Percentiles rank a stretch among this genome's conserved stretches.
Conservation (phyloP, 2,888 invertebrate species). For the Nephrotoma guestfalica region DNA sequence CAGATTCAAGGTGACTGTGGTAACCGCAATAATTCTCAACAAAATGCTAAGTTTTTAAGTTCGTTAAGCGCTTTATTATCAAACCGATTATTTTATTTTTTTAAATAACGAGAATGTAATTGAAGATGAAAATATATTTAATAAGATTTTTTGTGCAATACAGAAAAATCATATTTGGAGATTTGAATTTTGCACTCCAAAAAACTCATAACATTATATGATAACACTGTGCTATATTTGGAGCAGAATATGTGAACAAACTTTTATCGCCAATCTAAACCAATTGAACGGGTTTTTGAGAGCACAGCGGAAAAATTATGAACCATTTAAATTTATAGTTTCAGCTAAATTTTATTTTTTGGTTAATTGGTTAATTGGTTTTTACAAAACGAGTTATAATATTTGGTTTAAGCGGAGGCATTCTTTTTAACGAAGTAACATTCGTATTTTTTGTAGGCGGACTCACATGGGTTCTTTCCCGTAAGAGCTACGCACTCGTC, state of each 20-base stretch:
- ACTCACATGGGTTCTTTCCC: conserved; percentile 1
- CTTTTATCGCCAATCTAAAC: background rate
- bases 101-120: background rate
- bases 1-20: background rate
- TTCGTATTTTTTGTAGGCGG: background rate
- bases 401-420: background rate
- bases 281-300: background rate
- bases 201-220: background rate
- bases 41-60: background rate
- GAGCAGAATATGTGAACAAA: background rate
- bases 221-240: background rate
- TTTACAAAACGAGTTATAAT: background rate
- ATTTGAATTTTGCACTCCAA: background rate
- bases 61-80: background rate
- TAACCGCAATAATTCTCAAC: background rate
- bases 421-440: background rate
- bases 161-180: too few relatives aligned
- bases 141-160: background rate
- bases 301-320: background rate
- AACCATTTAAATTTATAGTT: background rate
- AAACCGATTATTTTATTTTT: background rate
- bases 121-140: background rate
- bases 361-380: background rate
- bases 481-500: conserved; percentile 9
- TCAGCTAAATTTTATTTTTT: background rate